phyloP scores from a whole-genome alignment of 2,888 invertebrate species.

The Luperina nickerlii region DNA sequence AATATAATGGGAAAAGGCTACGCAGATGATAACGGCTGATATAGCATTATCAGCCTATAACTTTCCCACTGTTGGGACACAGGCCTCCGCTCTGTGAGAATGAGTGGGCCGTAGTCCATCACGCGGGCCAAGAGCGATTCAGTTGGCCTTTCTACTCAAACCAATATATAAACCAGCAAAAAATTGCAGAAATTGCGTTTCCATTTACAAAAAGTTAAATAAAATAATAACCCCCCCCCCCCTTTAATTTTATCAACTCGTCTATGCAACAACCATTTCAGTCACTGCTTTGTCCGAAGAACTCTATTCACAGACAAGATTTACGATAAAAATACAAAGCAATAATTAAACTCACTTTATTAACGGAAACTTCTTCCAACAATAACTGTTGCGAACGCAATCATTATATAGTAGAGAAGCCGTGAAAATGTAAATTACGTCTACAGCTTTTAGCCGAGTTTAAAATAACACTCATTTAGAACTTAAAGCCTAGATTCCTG shows the following conservation, averaged over 20 bases:
- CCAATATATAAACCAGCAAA: too few relatives aligned
- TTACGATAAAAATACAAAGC: constrained; percentile 26
- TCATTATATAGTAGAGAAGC: constrained; percentile 64
- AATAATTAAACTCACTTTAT: constrained; percentile 49
- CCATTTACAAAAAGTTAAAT: not conserved
- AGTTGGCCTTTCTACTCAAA: not conserved
- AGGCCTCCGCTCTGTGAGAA: not conserved
- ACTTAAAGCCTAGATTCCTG: constrained; percentile 76
- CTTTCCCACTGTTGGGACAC: not conserved
- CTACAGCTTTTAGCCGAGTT: constrained; percentile 68
- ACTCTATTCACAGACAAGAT: constrained; percentile 7
- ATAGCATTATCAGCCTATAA: not conserved
- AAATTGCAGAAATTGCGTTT: not conserved
- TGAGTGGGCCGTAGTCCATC: not conserved
- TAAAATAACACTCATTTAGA: constrained; percentile 78
- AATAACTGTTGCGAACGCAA: constrained; percentile 53
- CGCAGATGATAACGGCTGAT: not conserved
- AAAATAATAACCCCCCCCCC: too few relatives aligned
- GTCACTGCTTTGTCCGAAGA: constrained; percentile 6
- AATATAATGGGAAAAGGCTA: too few relatives aligned
- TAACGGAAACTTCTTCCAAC: constrained; percentile 42
- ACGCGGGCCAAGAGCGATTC: not conserved
- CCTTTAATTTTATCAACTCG: not conserved
- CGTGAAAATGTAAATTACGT: constrained; percentile 71
- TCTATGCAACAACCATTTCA: not conserved